Evolutionary conservation across 2,888 invertebrate species (phyloP).

Genomic region (Drosophila diplacantha): DNA sequence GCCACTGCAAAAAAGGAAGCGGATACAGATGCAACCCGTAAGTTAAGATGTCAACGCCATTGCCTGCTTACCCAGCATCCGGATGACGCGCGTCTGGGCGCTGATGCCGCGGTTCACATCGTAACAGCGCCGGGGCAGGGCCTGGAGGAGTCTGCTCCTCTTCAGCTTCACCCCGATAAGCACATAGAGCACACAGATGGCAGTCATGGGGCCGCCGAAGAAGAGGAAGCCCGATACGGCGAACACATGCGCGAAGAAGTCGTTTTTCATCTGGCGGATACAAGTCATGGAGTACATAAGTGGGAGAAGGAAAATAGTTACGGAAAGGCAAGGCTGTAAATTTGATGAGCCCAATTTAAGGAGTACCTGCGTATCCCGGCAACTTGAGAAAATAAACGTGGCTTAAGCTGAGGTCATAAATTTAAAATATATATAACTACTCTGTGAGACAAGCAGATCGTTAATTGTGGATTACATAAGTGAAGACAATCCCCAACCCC

Average conservation of each 20-base stretch:
- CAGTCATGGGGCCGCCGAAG: constrained; percentile 91
- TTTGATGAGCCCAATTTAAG: constrained; percentile 23
- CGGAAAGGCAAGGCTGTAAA: constrained; percentile 10
- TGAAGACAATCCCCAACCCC: too few relatives aligned
- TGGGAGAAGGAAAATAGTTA: constrained; percentile 2
- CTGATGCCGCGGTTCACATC: constrained; percentile 79
- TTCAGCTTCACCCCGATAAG: constrained; percentile 86
- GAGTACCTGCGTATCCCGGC: neutral
- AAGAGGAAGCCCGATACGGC: constrained; percentile 89
- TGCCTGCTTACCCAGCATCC: constrained; percentile 83
- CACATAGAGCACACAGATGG: constrained; percentile 89
- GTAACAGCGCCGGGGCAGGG: constrained; percentile 79
- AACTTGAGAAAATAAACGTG: neutral
- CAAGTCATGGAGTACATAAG: constrained; percentile 8
- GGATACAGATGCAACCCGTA: constrained; percentile 5
- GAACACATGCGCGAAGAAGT: constrained; percentile 83
- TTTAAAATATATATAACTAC: neutral
- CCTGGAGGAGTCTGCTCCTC: constrained; percentile 82
- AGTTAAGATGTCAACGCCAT: constrained; percentile 9
- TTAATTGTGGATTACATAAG: neutral
- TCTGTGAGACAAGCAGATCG: neutral
- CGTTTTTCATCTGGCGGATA: constrained; percentile 74
- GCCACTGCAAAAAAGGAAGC: constrained; percentile 83
- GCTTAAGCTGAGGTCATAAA: neutral
- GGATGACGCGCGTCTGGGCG: constrained; percentile 84